These are phyloP conservation scores for Salminus brasiliensis DNA, from an alignment of 2,113 vertebrate genomes.

Conservation along the genomic window DNA sequence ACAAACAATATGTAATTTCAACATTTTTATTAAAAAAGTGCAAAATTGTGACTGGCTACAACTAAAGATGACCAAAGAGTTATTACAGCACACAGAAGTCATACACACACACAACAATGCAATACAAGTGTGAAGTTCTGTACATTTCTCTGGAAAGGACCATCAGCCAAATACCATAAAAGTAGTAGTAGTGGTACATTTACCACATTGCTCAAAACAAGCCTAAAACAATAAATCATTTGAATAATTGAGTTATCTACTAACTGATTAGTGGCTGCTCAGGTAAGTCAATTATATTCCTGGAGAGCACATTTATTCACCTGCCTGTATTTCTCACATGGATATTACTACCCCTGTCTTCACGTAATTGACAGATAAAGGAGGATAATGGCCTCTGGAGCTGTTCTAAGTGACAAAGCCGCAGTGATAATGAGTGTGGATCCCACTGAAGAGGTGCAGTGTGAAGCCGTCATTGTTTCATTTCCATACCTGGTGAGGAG, in stretches of 20 bases:
- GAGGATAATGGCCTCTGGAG: constrained; percentile 37
- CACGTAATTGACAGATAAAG: constrained; percentile 46
- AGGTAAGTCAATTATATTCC: constrained; percentile 53
- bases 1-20: no score
- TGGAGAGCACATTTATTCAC: constrained; percentile 38
- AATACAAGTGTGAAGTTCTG: no score
- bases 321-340: not conserved
- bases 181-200: no score
- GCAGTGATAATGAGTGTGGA: constrained; percentile 49
- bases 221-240: not conserved
- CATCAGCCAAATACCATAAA: no score
- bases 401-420: constrained; percentile 52
- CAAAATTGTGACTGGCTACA: no score
- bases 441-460: constrained; percentile 40
- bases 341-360: constrained; percentile 29
- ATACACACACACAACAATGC: no score
- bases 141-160: no score
- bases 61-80: no score
- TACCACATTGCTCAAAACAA: not conserved
- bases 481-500: constrained; percentile 45
- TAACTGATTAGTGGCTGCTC: constrained; percentile 20
- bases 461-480: constrained; percentile 48
- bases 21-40: no score
- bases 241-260: constrained; percentile 6
- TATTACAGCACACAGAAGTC: no score